Evolutionary conservation across 2,113 vertebrate genomes (phyloP).

Genomic region (Hippolais icterina): DNA sequence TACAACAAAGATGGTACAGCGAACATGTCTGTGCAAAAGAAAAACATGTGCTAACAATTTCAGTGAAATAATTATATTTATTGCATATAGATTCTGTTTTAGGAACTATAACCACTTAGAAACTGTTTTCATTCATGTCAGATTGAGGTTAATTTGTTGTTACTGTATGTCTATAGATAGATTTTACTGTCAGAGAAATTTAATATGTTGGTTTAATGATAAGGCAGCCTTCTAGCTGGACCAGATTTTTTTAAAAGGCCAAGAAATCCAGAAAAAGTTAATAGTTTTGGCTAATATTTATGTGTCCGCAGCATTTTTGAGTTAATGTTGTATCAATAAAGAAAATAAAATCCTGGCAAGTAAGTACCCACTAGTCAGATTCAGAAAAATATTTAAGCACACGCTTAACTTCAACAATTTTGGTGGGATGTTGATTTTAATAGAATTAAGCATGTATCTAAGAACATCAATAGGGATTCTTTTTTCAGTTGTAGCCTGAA

Average conservation of each 20-base stretch:
- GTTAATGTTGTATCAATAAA: slow-evolving; percentile 12
- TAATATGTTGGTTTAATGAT: slow-evolving; percentile 71
- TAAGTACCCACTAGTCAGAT: neutral
- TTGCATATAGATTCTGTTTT: slow-evolving; percentile 77
- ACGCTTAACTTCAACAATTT: neutral
- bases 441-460: neutral
- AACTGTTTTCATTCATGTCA: slow-evolving; percentile 80
- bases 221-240: slow-evolving; percentile 58
- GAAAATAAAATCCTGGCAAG: neutral
- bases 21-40: slow-evolving; percentile 50
- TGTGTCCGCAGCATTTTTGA: neutral
- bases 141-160: slow-evolving; percentile 80
- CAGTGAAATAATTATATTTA: slow-evolving; percentile 78
- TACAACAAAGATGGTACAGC: slow-evolving; percentile 69
- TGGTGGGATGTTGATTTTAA: slow-evolving; percentile 9
- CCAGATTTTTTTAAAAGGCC: slow-evolving; percentile 11
- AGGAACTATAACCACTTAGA: slow-evolving; percentile 78
- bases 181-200: slow-evolving; percentile 71
- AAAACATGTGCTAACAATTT: slow-evolving; percentile 83
- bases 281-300: slow-evolving; percentile 36
- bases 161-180: slow-evolving; percentile 72
- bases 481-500: neutral
- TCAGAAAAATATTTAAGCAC: neutral
- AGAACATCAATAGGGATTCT: neutral
- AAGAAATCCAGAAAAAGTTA: slow-evolving; percentile 35